Evolutionary conservation across 2,797 vertebrate genomes (phyloP).

Genomic region (Euphonia xanthogaster): DNA sequence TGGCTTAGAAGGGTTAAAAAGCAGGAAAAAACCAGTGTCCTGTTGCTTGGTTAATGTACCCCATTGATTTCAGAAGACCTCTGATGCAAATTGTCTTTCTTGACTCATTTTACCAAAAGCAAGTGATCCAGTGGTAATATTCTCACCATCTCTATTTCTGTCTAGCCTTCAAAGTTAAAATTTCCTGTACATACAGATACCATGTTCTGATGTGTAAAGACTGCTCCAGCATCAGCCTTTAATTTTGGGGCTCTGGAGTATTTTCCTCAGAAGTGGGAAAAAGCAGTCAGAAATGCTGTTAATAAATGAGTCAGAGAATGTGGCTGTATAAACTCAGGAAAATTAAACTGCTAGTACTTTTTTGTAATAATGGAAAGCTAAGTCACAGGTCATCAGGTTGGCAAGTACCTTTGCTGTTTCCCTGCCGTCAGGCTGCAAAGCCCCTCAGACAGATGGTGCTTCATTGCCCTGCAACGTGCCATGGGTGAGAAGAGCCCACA

Average conservation of each 20-base stretch:
- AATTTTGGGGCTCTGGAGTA: neutral
- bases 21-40: neutral
- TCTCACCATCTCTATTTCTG: neutral
- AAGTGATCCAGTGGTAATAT: neutral
- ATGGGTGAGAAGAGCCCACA: neutral
- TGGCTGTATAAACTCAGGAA: neutral
- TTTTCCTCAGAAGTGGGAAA: neutral
- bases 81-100: neutral
- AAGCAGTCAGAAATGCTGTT: neutral
- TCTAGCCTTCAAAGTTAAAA: neutral
- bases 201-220: rapidly evolving
- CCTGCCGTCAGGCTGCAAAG: neutral
- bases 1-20: neutral
- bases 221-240: neutral
- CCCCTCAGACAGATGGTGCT: neutral
- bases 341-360: neutral
- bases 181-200: neutral
- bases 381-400: neutral
- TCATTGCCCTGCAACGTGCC: neutral
- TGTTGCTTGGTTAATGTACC: neutral
- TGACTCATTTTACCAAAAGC: neutral
- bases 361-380: neutral
- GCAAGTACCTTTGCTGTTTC: neutral
- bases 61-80: neutral
- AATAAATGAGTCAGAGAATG: neutral